These are phyloP conservation scores for Gymnorhina tibicen DNA, from an alignment of 2,113 vertebrate genomes.

Conservation along the genomic window DNA sequence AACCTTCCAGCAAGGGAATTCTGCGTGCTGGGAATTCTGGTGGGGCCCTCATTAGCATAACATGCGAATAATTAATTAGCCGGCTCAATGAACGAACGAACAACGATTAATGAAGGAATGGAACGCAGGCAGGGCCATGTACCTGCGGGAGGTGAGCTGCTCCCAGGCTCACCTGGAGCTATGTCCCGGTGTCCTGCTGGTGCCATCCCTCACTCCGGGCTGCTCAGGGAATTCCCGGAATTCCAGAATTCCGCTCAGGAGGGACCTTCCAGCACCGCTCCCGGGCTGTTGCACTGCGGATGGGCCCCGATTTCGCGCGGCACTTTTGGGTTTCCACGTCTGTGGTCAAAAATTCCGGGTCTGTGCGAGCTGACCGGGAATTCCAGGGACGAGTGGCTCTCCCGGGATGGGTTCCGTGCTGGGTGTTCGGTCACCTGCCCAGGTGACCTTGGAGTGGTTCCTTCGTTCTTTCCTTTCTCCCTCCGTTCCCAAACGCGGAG, in stretches of 20 bases:
- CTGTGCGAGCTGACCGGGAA: background rate
- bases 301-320: accelerated
- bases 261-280: background rate
- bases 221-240: background rate
- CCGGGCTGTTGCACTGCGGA: background rate
- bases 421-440: background rate
- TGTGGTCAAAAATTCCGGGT: accelerated
- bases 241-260: accelerated
- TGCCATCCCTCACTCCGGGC: background rate
- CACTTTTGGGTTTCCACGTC: accelerated
- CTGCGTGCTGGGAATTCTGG: background rate
- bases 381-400: background rate
- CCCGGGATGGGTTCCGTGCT: background rate
- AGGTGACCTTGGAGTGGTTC: background rate
- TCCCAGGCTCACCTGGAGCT: background rate
- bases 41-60: background rate
- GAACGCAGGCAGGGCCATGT: background rate
- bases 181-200: background rate
- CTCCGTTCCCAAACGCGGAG: background rate
- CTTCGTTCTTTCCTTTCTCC: background rate
- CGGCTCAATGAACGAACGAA: accelerated
- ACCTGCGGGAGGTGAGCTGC: background rate
- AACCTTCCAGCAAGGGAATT: background rate
- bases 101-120: background rate
- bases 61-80: background rate